phyloP scores from a whole-genome alignment of 2,113 vertebrate genomes.

The Phalacrocorax brasilianus region DNA sequence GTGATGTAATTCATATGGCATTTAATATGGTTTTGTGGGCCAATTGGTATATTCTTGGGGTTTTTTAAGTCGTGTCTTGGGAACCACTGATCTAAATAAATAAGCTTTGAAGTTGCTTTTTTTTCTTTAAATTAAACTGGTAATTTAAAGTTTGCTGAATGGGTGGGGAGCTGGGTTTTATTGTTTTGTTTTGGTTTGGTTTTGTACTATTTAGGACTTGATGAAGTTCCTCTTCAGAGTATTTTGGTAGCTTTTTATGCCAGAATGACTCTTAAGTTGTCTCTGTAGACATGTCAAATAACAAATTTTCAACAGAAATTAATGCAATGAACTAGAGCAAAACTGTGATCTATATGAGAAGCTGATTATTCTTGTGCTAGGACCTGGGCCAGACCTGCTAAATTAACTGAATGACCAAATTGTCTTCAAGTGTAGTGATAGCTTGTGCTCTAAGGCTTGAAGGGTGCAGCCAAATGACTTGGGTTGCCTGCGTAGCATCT shows the following conservation, averaged over 20 bases:
- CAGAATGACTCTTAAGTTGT: background rate
- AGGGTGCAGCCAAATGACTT: background rate
- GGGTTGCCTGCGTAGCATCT: background rate
- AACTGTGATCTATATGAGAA: background rate
- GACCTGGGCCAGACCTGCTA: background rate
- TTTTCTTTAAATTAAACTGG: background rate
- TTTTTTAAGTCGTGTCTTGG: background rate
- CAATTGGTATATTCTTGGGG: background rate
- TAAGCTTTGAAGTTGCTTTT: background rate
- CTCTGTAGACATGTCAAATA: background rate
- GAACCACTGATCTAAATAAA: background rate
- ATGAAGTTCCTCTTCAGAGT: background rate
- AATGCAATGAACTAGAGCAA: background rate
- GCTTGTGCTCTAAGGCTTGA: background rate
- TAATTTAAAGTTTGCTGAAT: background rate
- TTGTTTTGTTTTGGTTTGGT: background rate
- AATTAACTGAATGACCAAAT: background rate
- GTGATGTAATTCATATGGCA: background rate
- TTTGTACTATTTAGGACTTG: background rate
- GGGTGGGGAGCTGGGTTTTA: background rate
- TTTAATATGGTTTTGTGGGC: constrained; percentile 5
- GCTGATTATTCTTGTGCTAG: background rate
- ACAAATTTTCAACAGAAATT: background rate
- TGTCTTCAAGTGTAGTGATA: background rate
- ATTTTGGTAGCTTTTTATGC: background rate